A percentile compares a stretch with the other conserved stretches of the same genome.
Evolutionary conservation across 2,888 invertebrate species (phyloP).

Genomic region (Ischnura elegans): DNA sequence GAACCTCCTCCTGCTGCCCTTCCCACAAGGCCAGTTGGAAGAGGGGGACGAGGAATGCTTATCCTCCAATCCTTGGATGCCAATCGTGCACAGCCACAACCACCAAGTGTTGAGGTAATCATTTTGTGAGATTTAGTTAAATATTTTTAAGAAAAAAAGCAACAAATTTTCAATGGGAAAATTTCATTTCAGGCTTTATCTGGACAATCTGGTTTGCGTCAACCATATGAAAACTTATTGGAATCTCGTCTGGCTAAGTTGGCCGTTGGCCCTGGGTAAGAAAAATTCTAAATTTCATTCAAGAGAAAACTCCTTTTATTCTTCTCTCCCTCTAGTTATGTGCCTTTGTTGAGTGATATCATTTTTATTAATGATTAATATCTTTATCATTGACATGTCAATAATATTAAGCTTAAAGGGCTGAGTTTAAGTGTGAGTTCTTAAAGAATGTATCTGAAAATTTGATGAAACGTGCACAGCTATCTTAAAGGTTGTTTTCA

Average conservation of each 20-base stretch:
- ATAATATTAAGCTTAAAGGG: no score
- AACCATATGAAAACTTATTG: neutral
- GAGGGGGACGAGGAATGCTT: conserved; percentile 50
- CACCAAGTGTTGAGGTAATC: conserved; percentile 39
- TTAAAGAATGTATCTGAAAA: no score
- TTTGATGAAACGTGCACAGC: no score
- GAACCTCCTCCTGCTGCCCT: neutral
- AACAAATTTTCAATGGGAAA: neutral
- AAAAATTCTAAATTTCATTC: no score
- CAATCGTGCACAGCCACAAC: neutral
- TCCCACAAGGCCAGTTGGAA: conserved; percentile 9
- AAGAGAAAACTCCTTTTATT: no score
- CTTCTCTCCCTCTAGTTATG: no score
- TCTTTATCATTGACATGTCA: no score
- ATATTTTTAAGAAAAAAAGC: neutral
- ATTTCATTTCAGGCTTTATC: conserved; percentile 13
- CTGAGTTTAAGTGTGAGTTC: no score
- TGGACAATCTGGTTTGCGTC: neutral
- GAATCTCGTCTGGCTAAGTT: neutral
- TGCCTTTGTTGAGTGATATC: no score
- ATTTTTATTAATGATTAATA: no score
- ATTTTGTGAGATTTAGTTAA: neutral
- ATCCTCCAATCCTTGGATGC: conserved; percentile 53
- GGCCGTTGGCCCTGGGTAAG: neutral
- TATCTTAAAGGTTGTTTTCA: no score